Evolutionary conservation across 2,888 invertebrate genomes (phyloP), one percentile per base, ranked within the genome.

Genomic region (Chaitophorus viminalis): DNA sequence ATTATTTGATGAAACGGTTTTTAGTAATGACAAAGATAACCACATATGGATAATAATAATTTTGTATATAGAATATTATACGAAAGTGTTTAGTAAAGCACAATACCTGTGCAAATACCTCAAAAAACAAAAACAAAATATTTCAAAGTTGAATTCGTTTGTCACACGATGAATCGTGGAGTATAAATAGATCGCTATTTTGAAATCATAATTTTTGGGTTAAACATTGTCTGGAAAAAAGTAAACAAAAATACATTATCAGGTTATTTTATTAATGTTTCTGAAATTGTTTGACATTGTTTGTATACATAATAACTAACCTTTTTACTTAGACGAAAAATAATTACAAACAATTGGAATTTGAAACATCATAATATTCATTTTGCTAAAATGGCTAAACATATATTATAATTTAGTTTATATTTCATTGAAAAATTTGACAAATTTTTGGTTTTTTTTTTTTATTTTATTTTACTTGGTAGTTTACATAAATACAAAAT

Each of bases 231-330:
- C 17, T 1, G 29, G 39, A 68, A 70, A 81, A 81, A 79, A 29
- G 8, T 29, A 70, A 29, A 68, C 11, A n/a, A 68, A 68, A n/a
- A 68, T 68, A 68, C 3, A 46, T 39, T 46, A 11, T 46, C 3
- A 9, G 9, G 46, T 6, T 75, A 29, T 29, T 33, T 74, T 81
- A 29, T 52, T n/a, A 36, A 74, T 39, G 31, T 75, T 65, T 65
- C 39, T 21, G 83, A 39, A 84, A 84, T 83, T 65, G 75, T 84
- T 84, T 65, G 75, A 36, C 60, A 75, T 84, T 84, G n/a, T n/a
- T 84, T 84, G n/a, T n/a, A 36, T 9, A 33, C 54, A 82, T 46
- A 65, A 82, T 60, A 74, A 54, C 21, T 21, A 21, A 72, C 75
- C 36, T 75, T 83, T 46, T 75, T 29, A 75, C 29, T 8, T 82